Evolutionary conservation across 1,140 invertebrate genomes (phyloP).

Genomic region (Papilio xuthus): DNA sequence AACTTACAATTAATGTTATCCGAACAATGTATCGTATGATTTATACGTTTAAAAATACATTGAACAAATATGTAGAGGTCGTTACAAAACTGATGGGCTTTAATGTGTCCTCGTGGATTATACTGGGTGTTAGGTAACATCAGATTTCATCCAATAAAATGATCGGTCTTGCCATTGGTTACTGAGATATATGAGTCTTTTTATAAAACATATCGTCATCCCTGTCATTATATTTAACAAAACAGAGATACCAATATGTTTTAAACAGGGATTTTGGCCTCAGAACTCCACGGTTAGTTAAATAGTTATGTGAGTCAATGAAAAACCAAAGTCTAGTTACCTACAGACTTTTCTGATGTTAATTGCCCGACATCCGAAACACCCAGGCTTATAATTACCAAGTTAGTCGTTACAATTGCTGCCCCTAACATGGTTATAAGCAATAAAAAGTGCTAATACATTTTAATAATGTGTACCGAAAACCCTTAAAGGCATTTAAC

Average conservation of each 20-base stretch:
- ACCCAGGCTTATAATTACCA: not conserved
- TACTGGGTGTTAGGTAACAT: not conserved
- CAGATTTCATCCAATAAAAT: not conserved
- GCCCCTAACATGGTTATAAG: not conserved
- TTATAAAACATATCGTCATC: too few species aligned
- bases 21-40: constrained; percentile 17
- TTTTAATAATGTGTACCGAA: not conserved
- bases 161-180: too few species aligned
- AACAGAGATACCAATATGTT: too few species aligned
- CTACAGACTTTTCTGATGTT: not conserved
- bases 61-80: not conserved
- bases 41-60: constrained; percentile 4
- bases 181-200: too few species aligned
- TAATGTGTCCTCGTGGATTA: not conserved
- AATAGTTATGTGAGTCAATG: not conserved
- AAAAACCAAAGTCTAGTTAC: not conserved
- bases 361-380: not conserved
- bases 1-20: constrained; percentile 28
- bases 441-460: too few species aligned
- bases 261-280: too few species aligned
- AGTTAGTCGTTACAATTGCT: too few species aligned
- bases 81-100: not conserved
- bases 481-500: not conserved
- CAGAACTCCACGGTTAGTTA: too few species aligned
- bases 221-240: too few species aligned